phyloP scores from a whole-genome alignment of 2,888 invertebrate species.

The Lasioglossum malachurum region DNA sequence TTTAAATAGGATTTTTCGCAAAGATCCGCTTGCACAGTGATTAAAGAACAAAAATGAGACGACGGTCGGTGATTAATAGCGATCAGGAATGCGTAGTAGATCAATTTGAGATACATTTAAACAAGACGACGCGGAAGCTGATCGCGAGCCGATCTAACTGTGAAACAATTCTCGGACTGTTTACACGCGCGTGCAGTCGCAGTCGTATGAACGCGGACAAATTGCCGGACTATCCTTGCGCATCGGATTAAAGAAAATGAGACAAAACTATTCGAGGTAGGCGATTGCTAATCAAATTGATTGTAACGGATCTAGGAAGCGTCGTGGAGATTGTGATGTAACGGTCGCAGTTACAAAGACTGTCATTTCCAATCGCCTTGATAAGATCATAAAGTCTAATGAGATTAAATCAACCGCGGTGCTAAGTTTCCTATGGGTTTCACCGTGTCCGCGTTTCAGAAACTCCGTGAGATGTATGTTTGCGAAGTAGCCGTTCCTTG shows the following conservation, averaged over 20 bases:
- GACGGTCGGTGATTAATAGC: neutral
- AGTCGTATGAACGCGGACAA: neutral
- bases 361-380: slow-evolving; percentile 61
- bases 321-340: slow-evolving; percentile 49
- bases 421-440: slow-evolving; percentile 37
- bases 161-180: slow-evolving; percentile 4
- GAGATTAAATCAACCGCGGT: slow-evolving; percentile 49
- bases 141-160: neutral
- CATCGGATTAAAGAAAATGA: slow-evolving; percentile 9
- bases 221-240: neutral
- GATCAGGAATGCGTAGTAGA: neutral
- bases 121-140: neutral
- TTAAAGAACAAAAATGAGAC: neutral
- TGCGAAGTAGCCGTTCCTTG: neutral
- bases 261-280: slow-evolving; percentile 36
- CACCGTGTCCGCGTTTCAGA: slow-evolving; percentile 9
- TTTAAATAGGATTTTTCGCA: neutral
- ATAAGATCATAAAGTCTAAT: slow-evolving; percentile 61
- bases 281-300: slow-evolving; percentile 39
- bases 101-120: neutral
- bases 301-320: slow-evolving; percentile 60
- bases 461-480: neutral
- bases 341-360: slow-evolving; percentile 42
- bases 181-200: neutral
- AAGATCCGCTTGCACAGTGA: neutral